Percentiles rank a stretch among this genome's conserved stretches.
These are phyloP conservation scores for Chaitophorus viminalis DNA, from an alignment of 2,888 invertebrate genomes.

Conservation along the genomic window DNA sequence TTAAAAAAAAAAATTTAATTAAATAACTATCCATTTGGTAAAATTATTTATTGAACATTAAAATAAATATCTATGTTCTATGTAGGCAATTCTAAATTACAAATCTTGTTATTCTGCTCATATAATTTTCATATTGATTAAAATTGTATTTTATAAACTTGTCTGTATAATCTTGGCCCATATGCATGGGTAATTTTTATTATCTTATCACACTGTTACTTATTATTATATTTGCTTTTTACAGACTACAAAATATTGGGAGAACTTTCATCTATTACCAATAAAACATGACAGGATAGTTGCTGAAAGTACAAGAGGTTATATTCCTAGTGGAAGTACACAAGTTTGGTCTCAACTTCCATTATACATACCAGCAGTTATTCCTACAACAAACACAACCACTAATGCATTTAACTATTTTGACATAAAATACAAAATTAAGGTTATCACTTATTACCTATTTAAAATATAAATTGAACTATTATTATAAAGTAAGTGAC, in stretches of 20 bases:
- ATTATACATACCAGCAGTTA: slow-evolving; percentile 43
- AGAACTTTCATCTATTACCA: slow-evolving; percentile 17
- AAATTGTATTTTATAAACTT: no score
- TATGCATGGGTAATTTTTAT: neutral
- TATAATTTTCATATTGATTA: neutral
- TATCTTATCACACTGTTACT: no score
- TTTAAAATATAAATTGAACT: neutral
- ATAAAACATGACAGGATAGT: slow-evolving; percentile 49
- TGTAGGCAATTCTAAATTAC: no score
- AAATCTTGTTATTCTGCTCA: neutral
- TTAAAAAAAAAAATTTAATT: no score
- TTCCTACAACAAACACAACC: slow-evolving; percentile 41
- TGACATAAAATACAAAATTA: slow-evolving; percentile 46
- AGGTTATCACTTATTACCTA: no score
- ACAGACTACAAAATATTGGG: slow-evolving; percentile 49
- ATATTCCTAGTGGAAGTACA: slow-evolving; percentile 8
- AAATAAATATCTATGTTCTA: no score
- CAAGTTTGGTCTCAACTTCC: slow-evolving; percentile 46
- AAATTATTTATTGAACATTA: no score
- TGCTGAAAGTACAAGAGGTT: slow-evolving; percentile 46
- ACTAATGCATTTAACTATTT: slow-evolving; percentile 51
- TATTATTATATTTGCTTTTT: no score
- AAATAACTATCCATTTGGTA: no score
- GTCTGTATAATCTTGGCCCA: no score
- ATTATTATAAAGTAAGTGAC: neutral